Base-by-base conservation (phyloP, 1,140 invertebrate genomes). In the Batillaria attramentaria region DNA sequence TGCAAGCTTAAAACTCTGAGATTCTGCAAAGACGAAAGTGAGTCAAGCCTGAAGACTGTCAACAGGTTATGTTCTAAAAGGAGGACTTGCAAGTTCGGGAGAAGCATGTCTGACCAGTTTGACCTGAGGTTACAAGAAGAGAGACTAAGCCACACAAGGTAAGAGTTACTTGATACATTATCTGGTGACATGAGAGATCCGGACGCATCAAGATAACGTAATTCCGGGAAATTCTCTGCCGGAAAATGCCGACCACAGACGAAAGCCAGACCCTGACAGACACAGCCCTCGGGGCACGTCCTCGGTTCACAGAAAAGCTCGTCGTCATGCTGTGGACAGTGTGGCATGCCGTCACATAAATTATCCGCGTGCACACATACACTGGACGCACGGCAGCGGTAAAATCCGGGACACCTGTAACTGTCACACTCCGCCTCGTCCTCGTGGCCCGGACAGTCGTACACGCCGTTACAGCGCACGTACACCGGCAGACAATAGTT, bases 211-310 rank as follows among this genome's bases (percentile, higher is more conserved):
- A 43, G 20, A 46, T 24, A 72, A 28, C 70, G 70, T 16, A 72
- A 46, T 8, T 42, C 24, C 28, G 35, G 41, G 46, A 73, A 60
- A 13, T 41, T 28, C 3, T 42, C 57, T 18, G 50, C 33, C 20
- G 6, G 35, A 20, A 78, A 65, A 28, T 31, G 33, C 42, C 54
- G 35, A 4, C 41, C 6, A 28, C 78, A 79, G 4, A 42, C 37
- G 31, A 79, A 54, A 2, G 72, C 33, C 20, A 37, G 35, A 41
- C 43, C 73, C 37, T 39, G 33, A 62, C 73, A 82, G 20, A 65
- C 20, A 33, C 78, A 82, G 31, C 16, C 62, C 87, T 41, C 83
- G 89, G 70, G 70, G 16, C 70, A 72, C 5, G 20, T 18, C 2
- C 43, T n/a, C n/a, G n/a, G n/a, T 10, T 77, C 35, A 43, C 74